Evolutionary conservation across 2,113 vertebrate species (phyloP), one percentile per base, ranked within the genome.

Genomic region (Romanogobio albipinnatus): DNA sequence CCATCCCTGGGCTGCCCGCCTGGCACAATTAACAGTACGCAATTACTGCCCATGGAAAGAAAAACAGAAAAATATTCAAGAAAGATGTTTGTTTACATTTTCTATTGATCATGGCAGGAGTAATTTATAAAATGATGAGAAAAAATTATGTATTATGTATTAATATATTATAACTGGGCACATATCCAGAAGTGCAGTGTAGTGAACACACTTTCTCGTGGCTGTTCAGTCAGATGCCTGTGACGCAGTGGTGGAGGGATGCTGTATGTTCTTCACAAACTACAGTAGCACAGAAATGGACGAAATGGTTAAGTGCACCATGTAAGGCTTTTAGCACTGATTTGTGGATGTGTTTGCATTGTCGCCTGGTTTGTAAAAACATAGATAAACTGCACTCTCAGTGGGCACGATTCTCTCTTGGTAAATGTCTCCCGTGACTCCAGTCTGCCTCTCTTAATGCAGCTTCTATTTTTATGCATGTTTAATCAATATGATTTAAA

Each of bases 401-500:
- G 24, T 29, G 45, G 14, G 11, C 13, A 2, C 1, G 24, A 33
- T 68, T 68, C 9, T 68, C 64, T 36, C 64, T 33, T 26, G 29
- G n/a, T 17, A 26, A 53, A 53, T 53, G 53, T 49, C 47, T 26
- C 73, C 26, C 17, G 9, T 59, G 62, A 81, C 26, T 81, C 64
- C 78, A 47, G 59, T 17, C 61, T 3, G 45, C 4, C 45, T 53
- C n/a, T 76, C 5, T 24, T 19, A 26, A 64, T 26, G 9, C 1
- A 3, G 9, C 19, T 36, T 19, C 79, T 56, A 24, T 53, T 68
- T 70, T 53, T 3, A 66, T 70, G 24, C 51, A 53, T 53, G 79
- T 53, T 81, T 68, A 68, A 81, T 81, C 8, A 29, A 49, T 56
- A 56, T 56, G 53, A 19, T 51, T 51, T n/a, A n/a, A 29, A 51